Percentiles rank a stretch among this genome's conserved stretches.
Conservation (phyloP, 2,888 invertebrate genomes). For the Coleophora deauratella region DNA sequence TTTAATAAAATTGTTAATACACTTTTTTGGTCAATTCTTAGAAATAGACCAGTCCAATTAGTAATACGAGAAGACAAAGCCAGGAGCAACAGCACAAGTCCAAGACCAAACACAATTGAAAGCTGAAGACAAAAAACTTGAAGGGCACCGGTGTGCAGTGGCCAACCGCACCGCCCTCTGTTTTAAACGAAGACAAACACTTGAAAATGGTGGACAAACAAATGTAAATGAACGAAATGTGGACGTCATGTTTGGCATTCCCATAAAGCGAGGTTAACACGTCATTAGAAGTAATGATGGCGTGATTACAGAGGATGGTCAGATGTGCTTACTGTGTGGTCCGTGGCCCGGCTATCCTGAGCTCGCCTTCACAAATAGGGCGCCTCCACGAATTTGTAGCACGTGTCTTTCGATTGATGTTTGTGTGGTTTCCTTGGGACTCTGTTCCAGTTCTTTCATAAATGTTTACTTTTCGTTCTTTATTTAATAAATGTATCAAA, state of each 20-base stretch:
- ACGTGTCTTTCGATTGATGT: slow-evolving; percentile 37
- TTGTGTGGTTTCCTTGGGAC: too few species aligned
- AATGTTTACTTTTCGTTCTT: too few species aligned
- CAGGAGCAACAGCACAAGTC: slow-evolving; percentile 35
- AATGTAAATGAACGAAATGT: slow-evolving; percentile 74
- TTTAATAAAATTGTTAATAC: too few species aligned
- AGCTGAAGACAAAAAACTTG: slow-evolving; percentile 51
- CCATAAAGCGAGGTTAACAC: slow-evolving; percentile 74
- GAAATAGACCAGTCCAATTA: slow-evolving; percentile 2
- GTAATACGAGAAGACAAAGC: slow-evolving; percentile 30
- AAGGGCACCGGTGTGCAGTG: slow-evolving; percentile 46
- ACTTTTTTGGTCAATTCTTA: too few species aligned
- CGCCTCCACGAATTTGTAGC: slow-evolving; percentile 43
- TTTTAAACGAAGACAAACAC: slow-evolving; percentile 69
- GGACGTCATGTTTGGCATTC: slow-evolving; percentile 74
- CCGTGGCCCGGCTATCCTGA: slow-evolving; percentile 22
- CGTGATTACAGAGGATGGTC: slow-evolving; percentile 59
- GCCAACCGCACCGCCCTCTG: slow-evolving; percentile 66
- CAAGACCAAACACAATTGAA: slow-evolving; percentile 48
- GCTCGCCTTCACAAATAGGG: slow-evolving; percentile 50
- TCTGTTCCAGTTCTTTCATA: too few species aligned
- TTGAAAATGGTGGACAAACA: slow-evolving; percentile 70
- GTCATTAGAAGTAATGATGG: slow-evolving; percentile 74
- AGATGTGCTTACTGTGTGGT: slow-evolving; percentile 66
- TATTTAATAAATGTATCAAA: too few species aligned